Percentiles rank a stretch among this genome's conserved stretches.
Evolutionary conservation across 2,113 vertebrate species (phyloP).

Genomic region (Anoura caudifer): DNA sequence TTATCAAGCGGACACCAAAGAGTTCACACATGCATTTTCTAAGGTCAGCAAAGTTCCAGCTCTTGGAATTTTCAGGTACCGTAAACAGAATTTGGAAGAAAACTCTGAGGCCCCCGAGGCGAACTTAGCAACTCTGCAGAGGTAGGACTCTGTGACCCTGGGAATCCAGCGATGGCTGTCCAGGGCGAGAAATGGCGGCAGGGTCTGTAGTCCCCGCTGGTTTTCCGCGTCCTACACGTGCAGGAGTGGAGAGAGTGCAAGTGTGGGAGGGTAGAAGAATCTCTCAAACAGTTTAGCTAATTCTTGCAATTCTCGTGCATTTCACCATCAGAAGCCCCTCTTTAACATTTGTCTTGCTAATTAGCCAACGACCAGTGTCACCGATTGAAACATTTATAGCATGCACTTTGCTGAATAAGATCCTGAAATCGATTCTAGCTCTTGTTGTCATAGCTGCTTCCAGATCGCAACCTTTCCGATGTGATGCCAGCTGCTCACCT

Average conservation of each 20-base stretch:
- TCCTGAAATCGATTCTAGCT: background rate
- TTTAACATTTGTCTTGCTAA: background rate
- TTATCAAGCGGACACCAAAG: background rate
- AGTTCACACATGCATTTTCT: background rate
- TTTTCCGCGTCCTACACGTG: background rate
- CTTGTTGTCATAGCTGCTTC: background rate
- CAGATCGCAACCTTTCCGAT: background rate
- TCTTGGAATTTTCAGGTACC: background rate
- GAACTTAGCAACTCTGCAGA: background rate
- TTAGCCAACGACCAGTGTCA: background rate
- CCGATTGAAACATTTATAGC: background rate
- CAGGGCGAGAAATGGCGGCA: background rate
- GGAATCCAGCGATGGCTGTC: background rate
- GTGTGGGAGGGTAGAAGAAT: background rate
- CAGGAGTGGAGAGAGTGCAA: background rate
- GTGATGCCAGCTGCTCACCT: background rate
- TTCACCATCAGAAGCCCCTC: background rate
- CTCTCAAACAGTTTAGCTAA: background rate
- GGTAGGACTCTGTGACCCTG: background rate
- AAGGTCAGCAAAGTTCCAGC: background rate
- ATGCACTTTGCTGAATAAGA: background rate
- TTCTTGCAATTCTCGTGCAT: background rate
- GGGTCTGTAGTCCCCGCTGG: background rate
- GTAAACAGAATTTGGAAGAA: background rate
- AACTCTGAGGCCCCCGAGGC: background rate